phyloP scores from a whole-genome alignment of 1,140 invertebrate species.

The Gerris buenoi region DNA sequence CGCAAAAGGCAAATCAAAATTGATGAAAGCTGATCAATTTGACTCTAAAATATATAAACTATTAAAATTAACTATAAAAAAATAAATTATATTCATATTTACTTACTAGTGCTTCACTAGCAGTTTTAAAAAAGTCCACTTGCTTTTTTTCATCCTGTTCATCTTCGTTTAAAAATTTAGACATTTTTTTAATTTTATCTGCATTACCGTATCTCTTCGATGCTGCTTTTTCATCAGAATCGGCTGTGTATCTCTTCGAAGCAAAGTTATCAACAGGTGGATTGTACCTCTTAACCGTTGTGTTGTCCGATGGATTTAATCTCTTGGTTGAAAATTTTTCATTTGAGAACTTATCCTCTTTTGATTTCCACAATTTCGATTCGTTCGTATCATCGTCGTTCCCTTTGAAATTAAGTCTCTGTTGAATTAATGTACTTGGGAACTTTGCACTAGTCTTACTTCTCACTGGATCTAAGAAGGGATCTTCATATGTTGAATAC shows the following conservation, averaged over 20 bases:
- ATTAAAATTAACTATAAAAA: background rate
- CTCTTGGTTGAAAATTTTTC: too few species aligned
- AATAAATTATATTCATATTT: background rate
- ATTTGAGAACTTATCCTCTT: too few species aligned
- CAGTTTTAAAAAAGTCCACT: conserved; percentile 5
- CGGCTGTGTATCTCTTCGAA: background rate
- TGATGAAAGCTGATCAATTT: background rate
- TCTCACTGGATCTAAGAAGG: background rate
- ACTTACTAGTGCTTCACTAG: background rate
- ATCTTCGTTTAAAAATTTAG: conserved; percentile 2
- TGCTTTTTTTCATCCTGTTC: background rate
- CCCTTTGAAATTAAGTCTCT: background rate
- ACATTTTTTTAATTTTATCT: background rate
- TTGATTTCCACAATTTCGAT: too few species aligned
- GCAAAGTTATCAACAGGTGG: background rate
- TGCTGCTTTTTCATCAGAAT: background rate
- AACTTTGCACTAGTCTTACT: background rate
- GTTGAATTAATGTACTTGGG: background rate
- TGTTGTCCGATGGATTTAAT: too few species aligned
- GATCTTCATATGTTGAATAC: background rate
- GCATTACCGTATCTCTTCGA: background rate
- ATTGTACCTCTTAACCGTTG: background rate
- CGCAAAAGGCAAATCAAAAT: background rate
- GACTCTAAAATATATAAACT: too few species aligned
- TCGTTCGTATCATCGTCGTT: background rate